These are phyloP conservation scores for Pyrrhosoma nymphula DNA, from an alignment of 2,888 invertebrate species.

Conservation along the genomic window DNA sequence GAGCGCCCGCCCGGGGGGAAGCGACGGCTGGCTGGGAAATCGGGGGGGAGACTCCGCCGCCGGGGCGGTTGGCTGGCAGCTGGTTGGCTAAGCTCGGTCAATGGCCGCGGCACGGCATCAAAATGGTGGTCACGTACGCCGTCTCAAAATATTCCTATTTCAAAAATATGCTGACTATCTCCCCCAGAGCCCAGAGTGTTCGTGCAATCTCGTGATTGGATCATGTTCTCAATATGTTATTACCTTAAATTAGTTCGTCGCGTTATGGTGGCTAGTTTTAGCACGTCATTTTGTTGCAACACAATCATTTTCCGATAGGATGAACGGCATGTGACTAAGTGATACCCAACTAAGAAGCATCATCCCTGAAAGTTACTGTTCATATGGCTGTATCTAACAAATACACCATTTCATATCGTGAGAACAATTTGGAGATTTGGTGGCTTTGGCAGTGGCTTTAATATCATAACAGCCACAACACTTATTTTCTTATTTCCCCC, in stretches of 20 bases:
- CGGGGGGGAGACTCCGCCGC: neutral
- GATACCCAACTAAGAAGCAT: no score
- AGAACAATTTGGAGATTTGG: no score
- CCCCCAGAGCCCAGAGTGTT: neutral
- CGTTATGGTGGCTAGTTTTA: neutral
- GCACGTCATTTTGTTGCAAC: neutral
- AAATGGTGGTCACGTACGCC: constrained; percentile 65
- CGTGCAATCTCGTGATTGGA: constrained; percentile 3
- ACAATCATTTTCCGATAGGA: neutral
- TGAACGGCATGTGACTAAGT: neutral
- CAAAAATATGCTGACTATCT: constrained; percentile 19
- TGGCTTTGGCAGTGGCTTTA: no score
- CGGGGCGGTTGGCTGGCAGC: constrained; percentile 52
- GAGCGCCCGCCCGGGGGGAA: neutral
- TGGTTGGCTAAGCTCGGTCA: constrained; percentile 66
- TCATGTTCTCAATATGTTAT: constrained; percentile 3
- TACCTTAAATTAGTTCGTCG: neutral
- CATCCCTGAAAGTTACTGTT: no score
- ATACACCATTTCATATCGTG: no score
- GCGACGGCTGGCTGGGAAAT: neutral
- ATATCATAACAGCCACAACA: no score
- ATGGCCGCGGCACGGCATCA: constrained; percentile 58
- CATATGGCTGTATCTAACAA: no score
- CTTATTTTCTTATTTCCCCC: no score
- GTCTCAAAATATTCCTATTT: constrained; percentile 49